phyloP scores from a whole-genome alignment of 2,113 vertebrate genomes.

The Puffinus mauretanicus region DNA sequence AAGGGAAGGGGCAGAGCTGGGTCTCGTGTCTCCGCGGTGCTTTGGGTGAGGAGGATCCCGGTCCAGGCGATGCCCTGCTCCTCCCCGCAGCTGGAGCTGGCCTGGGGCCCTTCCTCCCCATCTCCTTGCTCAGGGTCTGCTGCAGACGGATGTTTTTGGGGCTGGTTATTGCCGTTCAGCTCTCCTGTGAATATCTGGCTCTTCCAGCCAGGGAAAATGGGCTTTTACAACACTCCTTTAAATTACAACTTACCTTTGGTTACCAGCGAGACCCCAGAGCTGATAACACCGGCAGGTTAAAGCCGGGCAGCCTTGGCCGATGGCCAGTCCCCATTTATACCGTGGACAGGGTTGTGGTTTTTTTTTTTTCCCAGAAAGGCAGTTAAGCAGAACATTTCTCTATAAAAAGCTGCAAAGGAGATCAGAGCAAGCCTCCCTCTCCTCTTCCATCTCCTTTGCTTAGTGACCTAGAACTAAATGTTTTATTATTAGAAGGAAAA shows the following conservation, averaged over 20 bases:
- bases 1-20: background rate
- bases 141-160: background rate
- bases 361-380: background rate
- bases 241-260: background rate
- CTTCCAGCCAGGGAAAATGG: background rate
- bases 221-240: background rate
- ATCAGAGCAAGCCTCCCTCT: conserved; percentile 38
- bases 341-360: background rate
- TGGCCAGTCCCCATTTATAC: conserved; percentile 15
- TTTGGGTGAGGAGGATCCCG: fast-evolving
- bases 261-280: background rate
- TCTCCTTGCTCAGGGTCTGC: background rate
- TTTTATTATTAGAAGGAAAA: conserved; percentile 52
- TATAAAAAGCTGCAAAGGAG: conserved; percentile 52
- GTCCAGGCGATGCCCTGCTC: background rate
- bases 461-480: conserved; percentile 65
- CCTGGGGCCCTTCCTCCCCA: background rate
- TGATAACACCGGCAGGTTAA: background rate
- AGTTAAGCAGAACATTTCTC: conserved; percentile 51
- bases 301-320: background rate
- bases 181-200: background rate
- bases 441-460: conserved; percentile 52
- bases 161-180: background rate
- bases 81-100: background rate
- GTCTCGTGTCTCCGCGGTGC: fast-evolving